These are phyloP conservation scores for Cynaeus angustus DNA, from an alignment of 2,888 invertebrate species.

Conservation along the genomic window DNA sequence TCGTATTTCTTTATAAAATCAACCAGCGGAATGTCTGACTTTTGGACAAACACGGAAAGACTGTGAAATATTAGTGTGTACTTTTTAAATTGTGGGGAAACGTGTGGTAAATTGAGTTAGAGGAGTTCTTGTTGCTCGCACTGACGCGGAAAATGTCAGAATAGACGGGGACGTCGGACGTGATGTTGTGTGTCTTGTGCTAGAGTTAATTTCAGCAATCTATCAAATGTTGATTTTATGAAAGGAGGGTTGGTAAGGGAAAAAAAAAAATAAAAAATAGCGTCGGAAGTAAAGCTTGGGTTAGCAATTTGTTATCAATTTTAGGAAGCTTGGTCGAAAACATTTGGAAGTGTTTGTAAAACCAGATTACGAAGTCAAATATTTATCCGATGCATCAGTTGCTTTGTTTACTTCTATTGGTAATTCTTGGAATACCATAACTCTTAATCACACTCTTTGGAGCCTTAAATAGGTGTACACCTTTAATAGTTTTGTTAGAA, in stretches of 20 bases:
- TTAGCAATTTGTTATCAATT: no score
- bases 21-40: constrained; percentile 30
- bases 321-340: no score
- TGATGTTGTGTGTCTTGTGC: constrained; percentile 6
- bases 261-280: neutral
- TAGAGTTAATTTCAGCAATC: constrained; percentile 5
- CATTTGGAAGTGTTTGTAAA: no score
- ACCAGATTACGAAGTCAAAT: no score
- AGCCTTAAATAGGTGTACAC: no score
- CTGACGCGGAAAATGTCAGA: constrained; percentile 11
- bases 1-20: constrained; percentile 40
- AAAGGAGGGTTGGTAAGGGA: neutral
- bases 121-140: neutral
- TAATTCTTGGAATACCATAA: no score
- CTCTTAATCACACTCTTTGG: no score
- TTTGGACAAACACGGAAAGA: constrained; percentile 30
- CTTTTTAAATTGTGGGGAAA: constrained; percentile 43
- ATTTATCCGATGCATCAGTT: no score
- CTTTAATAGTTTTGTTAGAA: no score
- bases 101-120: constrained; percentile 38
- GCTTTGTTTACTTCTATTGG: no score
- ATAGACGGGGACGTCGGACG: constrained; percentile 5
- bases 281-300: no score
- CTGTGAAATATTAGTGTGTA: constrained; percentile 43
- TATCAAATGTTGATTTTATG: constrained; percentile 7